Base-by-base conservation (phyloP, 2,888 invertebrate genomes). In the Acanthosepion esculentum region DNA sequence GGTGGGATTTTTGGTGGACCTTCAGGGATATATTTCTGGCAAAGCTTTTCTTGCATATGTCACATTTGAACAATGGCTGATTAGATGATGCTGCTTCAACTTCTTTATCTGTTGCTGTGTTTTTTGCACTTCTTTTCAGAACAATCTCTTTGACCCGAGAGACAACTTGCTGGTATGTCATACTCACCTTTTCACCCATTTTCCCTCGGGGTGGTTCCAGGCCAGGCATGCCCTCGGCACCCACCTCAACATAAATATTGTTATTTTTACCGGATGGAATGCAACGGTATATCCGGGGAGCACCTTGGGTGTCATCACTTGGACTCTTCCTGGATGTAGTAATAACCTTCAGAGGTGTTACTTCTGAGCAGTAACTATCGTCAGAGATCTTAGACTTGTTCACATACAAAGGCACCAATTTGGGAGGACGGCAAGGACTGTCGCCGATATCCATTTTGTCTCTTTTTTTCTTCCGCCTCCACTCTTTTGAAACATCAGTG, bases 371-470 rank as follows among this genome's bases (percentile, higher is more conserved):
- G 10, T 29, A 78, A 29, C 29, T 29, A 29, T 29, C 29, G 78
- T n/a, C 78, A 78, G 78, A 78, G 10, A 33, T 18, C 15, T 78
- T 78, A 1, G 78, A 78, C 23, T 59, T 59, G 59, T 59, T 59
- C 23, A 59, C 59, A 59, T 23, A 23, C 23, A 59, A 59, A 23
- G 59, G 59, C 59, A 23, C 59, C 26, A 59, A 23, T 4, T 59
- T 59, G 3, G 20, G n/a, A 12, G 15, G 2, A n/a, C 12, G 15
- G 12, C 3, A n/a, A 1, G 0, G n/a, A 33, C n/a, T 8, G n/a
- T 12, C 12, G n/a, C 10, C 10, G n/a, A n/a, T n/a, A 78, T 78
- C n/a, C 78, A n/a, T 15, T 78, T 78, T n/a, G 0, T 78, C 78
- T 33, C 6, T 59, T 23, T 7, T 23, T 59, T 78, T 78, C n/a